Percentiles rank a stretch among this genome's conserved stretches.
These are phyloP conservation scores for Drosophila affinis DNA, from an alignment of 2,888 invertebrate genomes.

Conservation along the genomic window DNA sequence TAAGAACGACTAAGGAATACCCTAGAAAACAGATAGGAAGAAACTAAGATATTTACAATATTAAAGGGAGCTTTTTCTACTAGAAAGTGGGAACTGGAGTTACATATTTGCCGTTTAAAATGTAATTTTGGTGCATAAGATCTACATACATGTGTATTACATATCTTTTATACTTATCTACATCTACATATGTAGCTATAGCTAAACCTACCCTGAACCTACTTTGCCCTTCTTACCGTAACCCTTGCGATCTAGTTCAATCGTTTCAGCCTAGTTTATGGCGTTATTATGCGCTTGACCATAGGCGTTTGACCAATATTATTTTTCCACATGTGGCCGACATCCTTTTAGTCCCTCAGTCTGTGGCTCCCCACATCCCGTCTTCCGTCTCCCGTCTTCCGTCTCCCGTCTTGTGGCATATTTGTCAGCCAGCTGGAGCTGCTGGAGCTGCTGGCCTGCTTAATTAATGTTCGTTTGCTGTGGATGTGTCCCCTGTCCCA, in stretches of 20 bases:
- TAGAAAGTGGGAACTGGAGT: neutral
- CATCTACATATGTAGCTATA: too few relatives aligned
- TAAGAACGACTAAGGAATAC: neutral
- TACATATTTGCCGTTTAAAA: neutral
- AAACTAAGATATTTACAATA: neutral
- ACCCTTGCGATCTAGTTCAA: too few relatives aligned
- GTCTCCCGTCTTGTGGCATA: slow-evolving; percentile 43
- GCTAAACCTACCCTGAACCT: too few relatives aligned
- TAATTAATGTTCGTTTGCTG: slow-evolving; percentile 75
- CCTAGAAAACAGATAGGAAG: neutral
- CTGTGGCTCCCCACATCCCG: neutral
- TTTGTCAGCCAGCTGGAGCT: slow-evolving; percentile 49
- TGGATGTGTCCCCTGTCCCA: slow-evolving; percentile 28
- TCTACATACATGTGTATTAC: too few relatives aligned
- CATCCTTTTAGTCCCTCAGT: slow-evolving; percentile 36
- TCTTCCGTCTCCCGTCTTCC: slow-evolving; percentile 8
- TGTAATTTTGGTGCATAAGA: too few relatives aligned
- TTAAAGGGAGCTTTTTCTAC: too few relatives aligned
- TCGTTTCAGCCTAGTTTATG: neutral
- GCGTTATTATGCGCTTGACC: slow-evolving; percentile 25
- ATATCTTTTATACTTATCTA: too few relatives aligned
- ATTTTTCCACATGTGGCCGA: slow-evolving; percentile 13
- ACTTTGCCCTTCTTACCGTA: too few relatives aligned
- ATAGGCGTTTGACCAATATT: slow-evolving; percentile 13
- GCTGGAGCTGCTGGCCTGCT: slow-evolving; percentile 53